Percentiles rank a stretch among this genome's conserved stretches.
These are phyloP conservation scores for Climacteris rufus DNA, from an alignment of 2,113 vertebrate genomes.

Conservation along the genomic window DNA sequence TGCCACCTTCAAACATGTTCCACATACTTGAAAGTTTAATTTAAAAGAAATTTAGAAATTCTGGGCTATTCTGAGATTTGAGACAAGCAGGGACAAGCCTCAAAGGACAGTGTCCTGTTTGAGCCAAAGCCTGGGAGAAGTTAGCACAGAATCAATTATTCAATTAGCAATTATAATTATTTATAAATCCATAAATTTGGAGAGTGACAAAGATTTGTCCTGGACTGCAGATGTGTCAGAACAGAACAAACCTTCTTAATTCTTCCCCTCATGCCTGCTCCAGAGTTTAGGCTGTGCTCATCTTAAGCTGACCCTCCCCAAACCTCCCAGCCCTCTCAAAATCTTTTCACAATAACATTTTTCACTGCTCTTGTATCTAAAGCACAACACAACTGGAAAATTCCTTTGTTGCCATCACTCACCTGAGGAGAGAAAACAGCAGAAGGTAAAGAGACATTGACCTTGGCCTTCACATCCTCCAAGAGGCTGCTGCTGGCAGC, in stretches of 20 bases:
- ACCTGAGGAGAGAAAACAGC: neutral
- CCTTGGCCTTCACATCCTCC: constrained; percentile 11
- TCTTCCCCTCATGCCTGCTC: neutral
- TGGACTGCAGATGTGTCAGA: neutral
- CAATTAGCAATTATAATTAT: too few species aligned
- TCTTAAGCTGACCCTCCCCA: accelerated
- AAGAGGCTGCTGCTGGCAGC: neutral
- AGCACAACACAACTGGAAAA: neutral
- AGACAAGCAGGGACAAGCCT: neutral
- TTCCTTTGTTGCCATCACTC: neutral
- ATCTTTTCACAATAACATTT: neutral
- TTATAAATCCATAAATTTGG: neutral
- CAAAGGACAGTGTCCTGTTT: neutral
- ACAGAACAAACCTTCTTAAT: neutral
- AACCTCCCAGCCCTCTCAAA: neutral
- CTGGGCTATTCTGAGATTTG: neutral
- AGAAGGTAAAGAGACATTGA: neutral
- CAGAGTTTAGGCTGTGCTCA: neutral
- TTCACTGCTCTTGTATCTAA: neutral
- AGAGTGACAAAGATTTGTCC: neutral
- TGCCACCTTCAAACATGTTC: neutral
- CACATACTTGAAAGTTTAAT: neutral
- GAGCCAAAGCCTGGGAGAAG: neutral
- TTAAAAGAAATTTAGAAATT: neutral
- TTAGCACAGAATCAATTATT: neutral